Evolutionary conservation across 2,797 vertebrate genomes (phyloP), one percentile per base, ranked within the genome.

Genomic region (Enteromius treurensis): DNA sequence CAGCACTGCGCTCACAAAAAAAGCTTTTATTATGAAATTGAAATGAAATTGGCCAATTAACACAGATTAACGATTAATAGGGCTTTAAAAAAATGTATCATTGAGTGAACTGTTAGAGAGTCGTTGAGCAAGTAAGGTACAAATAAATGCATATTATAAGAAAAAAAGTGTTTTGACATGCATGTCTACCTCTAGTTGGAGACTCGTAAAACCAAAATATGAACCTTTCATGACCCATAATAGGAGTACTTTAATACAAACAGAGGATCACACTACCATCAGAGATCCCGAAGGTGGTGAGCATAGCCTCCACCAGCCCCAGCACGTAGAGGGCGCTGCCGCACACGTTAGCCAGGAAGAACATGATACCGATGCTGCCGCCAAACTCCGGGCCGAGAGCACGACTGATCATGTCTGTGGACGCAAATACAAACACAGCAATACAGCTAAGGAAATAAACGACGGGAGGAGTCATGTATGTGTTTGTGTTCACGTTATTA

Each of bases 341-440:
- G 0, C 96, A 97, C 80, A 97, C 96, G 0, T 98, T 98, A 74
- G 96, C 97, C 58, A 97, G 87, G 89, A 97, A 97, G 91, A 97
- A 98, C 96, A 98, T 97, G 89, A 98, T 95, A 14, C 97, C 97
- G 0, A 98, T 96, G 77, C 97, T 97, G 81, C 97, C 97, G 0
- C 97, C 97, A 0, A 98, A 97, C 90, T 98, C 97, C 0, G 97
- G 97, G 0, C 97, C 97, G 84, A 98, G 74, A 0, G 97, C 97
- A 81, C 97, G 93, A 88, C 97, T 98, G 89, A 98, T 98, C 97
- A 98, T 98, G 87, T 97, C 97, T 98, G 49, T 19, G 37, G 34
- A 85, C 40, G 32, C 49, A 74, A 1, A 60, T 32, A 53, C 45
- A 58, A 11, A 71, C 40, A 77, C 15, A 14, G 26, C 23, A 37